These are phyloP conservation scores for Orius laevigatus DNA, from an alignment of 1,140 invertebrate species.

Conservation along the genomic window DNA sequence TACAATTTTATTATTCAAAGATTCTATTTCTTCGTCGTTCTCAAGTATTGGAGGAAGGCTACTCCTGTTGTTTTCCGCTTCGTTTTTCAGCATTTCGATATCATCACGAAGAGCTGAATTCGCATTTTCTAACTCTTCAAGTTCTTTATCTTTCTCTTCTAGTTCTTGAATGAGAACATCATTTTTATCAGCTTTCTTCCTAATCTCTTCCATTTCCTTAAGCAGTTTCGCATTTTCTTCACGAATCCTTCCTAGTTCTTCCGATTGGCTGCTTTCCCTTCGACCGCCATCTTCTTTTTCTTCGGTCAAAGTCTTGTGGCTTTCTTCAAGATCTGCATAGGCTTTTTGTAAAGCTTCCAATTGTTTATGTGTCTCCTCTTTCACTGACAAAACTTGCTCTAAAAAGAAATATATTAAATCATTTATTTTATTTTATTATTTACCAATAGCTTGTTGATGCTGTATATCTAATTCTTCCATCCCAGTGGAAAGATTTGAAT, in stretches of 20 bases:
- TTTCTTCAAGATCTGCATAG: conserved; percentile 15
- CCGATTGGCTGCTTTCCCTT: no score
- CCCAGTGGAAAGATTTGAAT: conserved; percentile 22
- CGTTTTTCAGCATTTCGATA: conserved; percentile 11
- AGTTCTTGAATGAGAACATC: conserved; percentile 7
- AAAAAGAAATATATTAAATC: conserved; percentile 8
- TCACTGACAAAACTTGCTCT: conserved; percentile 18
- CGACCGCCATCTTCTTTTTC: background rate
- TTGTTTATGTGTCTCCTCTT: conserved; percentile 16
- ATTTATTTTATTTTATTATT: background rate
- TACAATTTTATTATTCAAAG: background rate
- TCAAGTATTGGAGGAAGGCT: conserved; percentile 15
- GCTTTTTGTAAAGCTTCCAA: conserved; percentile 13
- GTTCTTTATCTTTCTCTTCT: conserved; percentile 15
- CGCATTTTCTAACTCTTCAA: conserved; percentile 16
- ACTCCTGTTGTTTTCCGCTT: conserved; percentile 4
- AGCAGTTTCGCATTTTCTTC: conserved; percentile 1
- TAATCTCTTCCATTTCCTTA: background rate
- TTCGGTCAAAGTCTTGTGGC: background rate
- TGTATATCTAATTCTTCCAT: conserved; percentile 21
- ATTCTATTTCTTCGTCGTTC: conserved; percentile 12
- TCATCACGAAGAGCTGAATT: conserved; percentile 12
- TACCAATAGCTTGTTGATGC: conserved; percentile 20
- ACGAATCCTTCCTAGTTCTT: no score
- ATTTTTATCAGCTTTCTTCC: background rate